A percentile compares a stretch with the other conserved stretches of the same genome.
Conservation (phyloP, 1,140 invertebrate genomes). For the Samia ricini region DNA sequence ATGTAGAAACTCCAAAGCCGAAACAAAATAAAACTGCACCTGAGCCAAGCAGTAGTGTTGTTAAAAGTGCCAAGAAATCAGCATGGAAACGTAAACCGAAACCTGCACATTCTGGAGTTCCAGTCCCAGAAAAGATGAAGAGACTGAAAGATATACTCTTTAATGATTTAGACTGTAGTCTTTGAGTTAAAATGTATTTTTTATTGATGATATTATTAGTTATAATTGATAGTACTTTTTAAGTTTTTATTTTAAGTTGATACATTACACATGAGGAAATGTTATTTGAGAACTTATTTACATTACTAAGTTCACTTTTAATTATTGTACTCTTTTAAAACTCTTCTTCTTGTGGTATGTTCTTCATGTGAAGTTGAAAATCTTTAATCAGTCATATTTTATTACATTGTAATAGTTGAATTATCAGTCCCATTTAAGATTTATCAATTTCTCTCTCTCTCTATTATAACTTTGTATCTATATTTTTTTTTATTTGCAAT, state of each 20-base stretch:
- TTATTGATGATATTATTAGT: background rate
- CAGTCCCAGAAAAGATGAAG: slow-evolving; percentile 65
- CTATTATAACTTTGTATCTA: no score
- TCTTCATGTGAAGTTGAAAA: no score
- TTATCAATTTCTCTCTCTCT: no score
- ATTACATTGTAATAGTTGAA: no score
- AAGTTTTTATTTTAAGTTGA: background rate
- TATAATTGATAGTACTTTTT: background rate
- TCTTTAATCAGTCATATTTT: no score
- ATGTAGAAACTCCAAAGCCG: slow-evolving; percentile 44
- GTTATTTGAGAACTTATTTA: no score
- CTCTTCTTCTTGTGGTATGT: no score
- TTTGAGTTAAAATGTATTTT: slow-evolving; percentile 12
- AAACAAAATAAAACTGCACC: slow-evolving; percentile 44
- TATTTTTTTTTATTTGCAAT: no score
- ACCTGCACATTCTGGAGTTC: slow-evolving; percentile 65
- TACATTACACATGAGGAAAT: no score
- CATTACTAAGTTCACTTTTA: no score
- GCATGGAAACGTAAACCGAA: slow-evolving; percentile 53
- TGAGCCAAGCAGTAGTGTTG: slow-evolving; percentile 34
- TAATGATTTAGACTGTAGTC: slow-evolving; percentile 34
- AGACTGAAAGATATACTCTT: slow-evolving; percentile 45
- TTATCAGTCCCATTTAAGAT: no score
- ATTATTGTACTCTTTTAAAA: no score
- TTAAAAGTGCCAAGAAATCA: slow-evolving; percentile 54